These are phyloP conservation scores for Netelia melanura DNA, from an alignment of 2,888 invertebrate genomes.

Conservation along the genomic window DNA sequence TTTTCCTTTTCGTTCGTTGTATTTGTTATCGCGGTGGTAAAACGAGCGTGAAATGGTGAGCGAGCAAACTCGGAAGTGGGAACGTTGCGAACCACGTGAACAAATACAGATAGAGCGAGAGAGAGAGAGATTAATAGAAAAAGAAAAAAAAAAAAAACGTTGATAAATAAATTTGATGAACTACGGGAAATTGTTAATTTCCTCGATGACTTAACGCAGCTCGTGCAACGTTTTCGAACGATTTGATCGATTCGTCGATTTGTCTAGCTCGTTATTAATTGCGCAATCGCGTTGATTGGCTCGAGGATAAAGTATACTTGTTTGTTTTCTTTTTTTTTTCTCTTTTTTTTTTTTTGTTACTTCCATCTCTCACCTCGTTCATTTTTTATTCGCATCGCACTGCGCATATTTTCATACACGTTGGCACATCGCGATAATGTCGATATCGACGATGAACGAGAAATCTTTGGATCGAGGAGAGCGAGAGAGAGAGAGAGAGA, in stretches of 20 bases:
- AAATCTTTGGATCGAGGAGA: too few species aligned
- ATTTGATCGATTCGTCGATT: slow-evolving; percentile 43
- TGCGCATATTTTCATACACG: neutral
- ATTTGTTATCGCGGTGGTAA: too few species aligned
- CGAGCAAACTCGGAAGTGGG: too few species aligned
- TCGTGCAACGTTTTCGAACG: neutral
- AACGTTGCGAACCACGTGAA: neutral
- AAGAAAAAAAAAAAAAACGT: too few species aligned
- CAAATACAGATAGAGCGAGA: neutral
- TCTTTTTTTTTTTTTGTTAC: slow-evolving; percentile 1
- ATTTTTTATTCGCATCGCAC: neutral
- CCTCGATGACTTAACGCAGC: slow-evolving; percentile 25
- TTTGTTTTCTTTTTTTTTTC: neutral
- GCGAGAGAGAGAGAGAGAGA: too few species aligned
- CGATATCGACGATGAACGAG: too few species aligned
- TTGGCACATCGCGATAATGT: neutral
- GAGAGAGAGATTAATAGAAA: neutral
- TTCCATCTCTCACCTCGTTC: neutral
- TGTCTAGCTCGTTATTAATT: neutral
- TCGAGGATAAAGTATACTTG: neutral
- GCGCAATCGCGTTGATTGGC: neutral
- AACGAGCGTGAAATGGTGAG: too few species aligned
- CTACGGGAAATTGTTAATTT: slow-evolving; percentile 10
- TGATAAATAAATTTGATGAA: neutral
- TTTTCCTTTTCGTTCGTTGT: too few species aligned